phyloP scores from a whole-genome alignment of 2,113 vertebrate genomes.

The Nematolebias whitei region DNA sequence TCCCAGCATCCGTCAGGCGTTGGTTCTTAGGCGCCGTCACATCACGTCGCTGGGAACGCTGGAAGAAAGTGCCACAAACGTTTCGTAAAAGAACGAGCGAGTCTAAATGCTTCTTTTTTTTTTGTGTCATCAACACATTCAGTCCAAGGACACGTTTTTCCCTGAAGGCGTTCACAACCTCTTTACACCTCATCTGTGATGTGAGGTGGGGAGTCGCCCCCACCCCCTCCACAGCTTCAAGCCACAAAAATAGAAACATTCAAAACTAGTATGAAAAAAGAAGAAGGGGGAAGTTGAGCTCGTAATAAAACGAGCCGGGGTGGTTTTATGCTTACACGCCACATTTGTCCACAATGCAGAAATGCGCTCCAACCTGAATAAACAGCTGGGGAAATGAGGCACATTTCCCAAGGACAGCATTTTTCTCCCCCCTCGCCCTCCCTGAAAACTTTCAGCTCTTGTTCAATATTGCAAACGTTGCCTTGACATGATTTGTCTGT shows the following conservation, averaged over 20 bases:
- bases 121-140: constrained; percentile 72
- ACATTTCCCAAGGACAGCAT: constrained; percentile 26
- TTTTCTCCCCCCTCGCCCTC: constrained; percentile 18
- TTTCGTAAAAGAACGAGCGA: constrained; percentile 50
- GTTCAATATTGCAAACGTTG: constrained; percentile 52
- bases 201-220: constrained; percentile 13
- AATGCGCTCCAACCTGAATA: constrained; percentile 7
- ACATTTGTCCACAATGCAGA: constrained; percentile 25
- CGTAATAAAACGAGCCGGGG: constrained; percentile 24
- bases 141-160: constrained; percentile 68
- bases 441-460: constrained; percentile 22
- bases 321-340: constrained; percentile 7
- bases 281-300: constrained; percentile 57
- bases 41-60: constrained; percentile 33
- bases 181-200: constrained; percentile 64
- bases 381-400: constrained; percentile 32
- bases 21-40: constrained; percentile 23
- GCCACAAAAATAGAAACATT: constrained; percentile 57
- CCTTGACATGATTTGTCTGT: constrained; percentile 61
- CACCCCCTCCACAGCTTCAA: background rate
- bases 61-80: constrained; percentile 59
- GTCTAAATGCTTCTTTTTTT: constrained; percentile 30
- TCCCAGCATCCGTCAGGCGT: constrained; percentile 44
- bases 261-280: constrained; percentile 14
- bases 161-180: constrained; percentile 69